Conservation (phyloP, 2,797 vertebrate species). For the Fistularia tabacaria region DNA sequence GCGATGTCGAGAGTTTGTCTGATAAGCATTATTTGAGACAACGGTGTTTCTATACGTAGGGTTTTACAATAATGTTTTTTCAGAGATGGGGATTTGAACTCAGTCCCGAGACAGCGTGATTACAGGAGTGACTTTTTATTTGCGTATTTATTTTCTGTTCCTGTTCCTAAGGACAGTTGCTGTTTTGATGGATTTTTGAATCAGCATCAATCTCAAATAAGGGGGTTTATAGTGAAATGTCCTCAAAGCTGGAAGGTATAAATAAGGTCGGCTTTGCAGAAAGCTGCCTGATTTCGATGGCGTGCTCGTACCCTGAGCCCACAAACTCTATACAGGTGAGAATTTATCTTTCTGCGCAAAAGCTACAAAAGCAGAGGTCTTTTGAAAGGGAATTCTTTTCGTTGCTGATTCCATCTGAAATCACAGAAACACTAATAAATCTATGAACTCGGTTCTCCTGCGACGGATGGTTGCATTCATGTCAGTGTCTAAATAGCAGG, state of each 20-base stretch:
- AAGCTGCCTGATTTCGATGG: slow-evolving; percentile 37
- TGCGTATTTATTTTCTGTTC: too few relatives aligned
- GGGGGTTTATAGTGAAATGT: not conserved
- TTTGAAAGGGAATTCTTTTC: slow-evolving; percentile 56
- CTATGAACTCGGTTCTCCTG: slow-evolving; percentile 39
- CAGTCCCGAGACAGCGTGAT: too few relatives aligned
- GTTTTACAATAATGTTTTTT: too few relatives aligned
- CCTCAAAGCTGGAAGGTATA: not conserved
- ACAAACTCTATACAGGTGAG: slow-evolving; percentile 42
- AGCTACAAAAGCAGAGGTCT: slow-evolving; percentile 64
- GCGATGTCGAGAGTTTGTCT: too few relatives aligned
- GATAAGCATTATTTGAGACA: too few relatives aligned
- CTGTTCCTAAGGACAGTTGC: not conserved
- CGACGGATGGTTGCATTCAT: slow-evolving; percentile 33
- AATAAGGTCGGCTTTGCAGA: slow-evolving; percentile 26
- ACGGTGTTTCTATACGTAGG: too few relatives aligned
- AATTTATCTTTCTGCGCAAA: slow-evolving; percentile 57
- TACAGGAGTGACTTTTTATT: too few relatives aligned
- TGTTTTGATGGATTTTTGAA: not conserved
- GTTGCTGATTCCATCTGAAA: slow-evolving; percentile 53
- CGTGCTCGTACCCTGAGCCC: slow-evolving; percentile 40
- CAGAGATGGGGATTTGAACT: too few relatives aligned
- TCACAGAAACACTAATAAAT: slow-evolving; percentile 57
- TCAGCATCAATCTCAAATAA: slow-evolving; percentile 7
- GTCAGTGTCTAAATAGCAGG: not conserved